phyloP scores from a whole-genome alignment of 2,888 invertebrate species.

The Clanis bilineata region DNA sequence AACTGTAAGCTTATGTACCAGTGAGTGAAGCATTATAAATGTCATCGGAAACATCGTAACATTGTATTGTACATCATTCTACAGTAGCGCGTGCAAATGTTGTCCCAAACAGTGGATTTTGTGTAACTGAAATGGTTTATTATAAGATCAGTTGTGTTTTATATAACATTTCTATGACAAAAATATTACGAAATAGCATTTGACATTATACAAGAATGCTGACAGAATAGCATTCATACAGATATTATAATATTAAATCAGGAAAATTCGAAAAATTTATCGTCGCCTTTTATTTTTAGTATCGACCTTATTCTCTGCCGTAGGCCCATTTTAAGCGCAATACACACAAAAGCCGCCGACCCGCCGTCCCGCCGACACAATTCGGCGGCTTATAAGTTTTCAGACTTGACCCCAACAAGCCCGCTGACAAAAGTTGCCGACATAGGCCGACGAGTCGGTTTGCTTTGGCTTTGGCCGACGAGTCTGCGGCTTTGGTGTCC shows the following conservation, averaged over 20 bases:
- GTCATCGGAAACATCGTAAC: background rate
- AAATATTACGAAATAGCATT: constrained; percentile 65
- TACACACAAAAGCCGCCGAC: too few relatives aligned
- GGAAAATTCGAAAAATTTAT: constrained; percentile 66
- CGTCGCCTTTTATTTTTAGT: constrained; percentile 47
- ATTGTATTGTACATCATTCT: constrained; percentile 19
- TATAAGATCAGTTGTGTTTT: constrained; percentile 74
- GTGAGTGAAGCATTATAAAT: constrained; percentile 9
- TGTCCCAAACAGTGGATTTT: constrained; percentile 31
- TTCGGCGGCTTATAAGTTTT: too few relatives aligned
- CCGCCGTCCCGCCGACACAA: too few relatives aligned
- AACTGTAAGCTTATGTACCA: background rate
- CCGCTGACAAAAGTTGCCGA: too few relatives aligned
- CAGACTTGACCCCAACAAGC: too few relatives aligned
- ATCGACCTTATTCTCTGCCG: too few relatives aligned
- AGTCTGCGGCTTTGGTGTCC: too few relatives aligned
- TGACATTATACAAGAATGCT: constrained; percentile 72
- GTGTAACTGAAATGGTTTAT: constrained; percentile 56
- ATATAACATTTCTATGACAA: constrained; percentile 76
- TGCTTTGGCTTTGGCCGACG: too few relatives aligned
- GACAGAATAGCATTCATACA: constrained; percentile 69
- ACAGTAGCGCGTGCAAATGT: constrained; percentile 39
- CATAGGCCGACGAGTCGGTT: too few relatives aligned
- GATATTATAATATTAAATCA: constrained; percentile 77
- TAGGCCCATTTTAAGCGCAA: too few relatives aligned